Evolutionary conservation across 2,888 invertebrate species (phyloP).

Genomic region (Drosophila neutralis): DNA sequence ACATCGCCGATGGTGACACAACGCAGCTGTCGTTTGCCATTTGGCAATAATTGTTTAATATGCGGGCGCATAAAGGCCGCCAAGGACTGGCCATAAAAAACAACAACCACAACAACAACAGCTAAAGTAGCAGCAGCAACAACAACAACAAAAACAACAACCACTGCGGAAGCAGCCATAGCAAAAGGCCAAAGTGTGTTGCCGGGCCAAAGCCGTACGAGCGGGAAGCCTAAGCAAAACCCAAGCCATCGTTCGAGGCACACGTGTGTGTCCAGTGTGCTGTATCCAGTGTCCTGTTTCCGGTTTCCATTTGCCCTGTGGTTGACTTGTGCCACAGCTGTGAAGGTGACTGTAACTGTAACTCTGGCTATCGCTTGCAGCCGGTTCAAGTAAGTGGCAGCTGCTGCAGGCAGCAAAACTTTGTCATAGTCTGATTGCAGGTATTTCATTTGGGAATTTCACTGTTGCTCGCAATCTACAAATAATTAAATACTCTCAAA

Average conservation of each 20-base stretch:
- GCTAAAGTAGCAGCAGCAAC: conserved; percentile 33
- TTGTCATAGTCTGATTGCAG: conserved; percentile 38
- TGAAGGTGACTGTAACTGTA: conserved; percentile 5
- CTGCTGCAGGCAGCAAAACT: conserved; percentile 16
- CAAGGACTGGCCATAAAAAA: conserved; percentile 71
- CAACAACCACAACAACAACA: conserved; percentile 29
- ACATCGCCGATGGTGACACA: conserved; percentile 71
- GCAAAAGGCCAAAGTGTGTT: conserved; percentile 41
- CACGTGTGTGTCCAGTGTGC: conserved; percentile 59
- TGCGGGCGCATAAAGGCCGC: conserved; percentile 80
- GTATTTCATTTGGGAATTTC: conserved; percentile 19
- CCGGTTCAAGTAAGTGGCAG: conserved; percentile 19
- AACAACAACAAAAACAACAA: conserved; percentile 24
- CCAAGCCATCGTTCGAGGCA: conserved; percentile 19
- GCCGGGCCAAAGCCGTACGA: conserved; percentile 38
- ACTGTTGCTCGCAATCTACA: not conserved
- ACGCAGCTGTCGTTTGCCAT: conserved; percentile 80
- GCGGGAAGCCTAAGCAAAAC: conserved; percentile 51
- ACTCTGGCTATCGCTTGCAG: conserved; percentile 9
- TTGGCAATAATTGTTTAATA: conserved; percentile 82
- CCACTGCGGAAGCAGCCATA: conserved; percentile 28
- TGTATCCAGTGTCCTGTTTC: conserved; percentile 39
- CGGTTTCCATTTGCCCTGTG: conserved; percentile 34
- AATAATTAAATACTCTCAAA: not conserved
- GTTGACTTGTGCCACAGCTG: conserved; percentile 42